phyloP scores from a whole-genome alignment of 2,113 vertebrate species.

The Perccottus glenii region DNA sequence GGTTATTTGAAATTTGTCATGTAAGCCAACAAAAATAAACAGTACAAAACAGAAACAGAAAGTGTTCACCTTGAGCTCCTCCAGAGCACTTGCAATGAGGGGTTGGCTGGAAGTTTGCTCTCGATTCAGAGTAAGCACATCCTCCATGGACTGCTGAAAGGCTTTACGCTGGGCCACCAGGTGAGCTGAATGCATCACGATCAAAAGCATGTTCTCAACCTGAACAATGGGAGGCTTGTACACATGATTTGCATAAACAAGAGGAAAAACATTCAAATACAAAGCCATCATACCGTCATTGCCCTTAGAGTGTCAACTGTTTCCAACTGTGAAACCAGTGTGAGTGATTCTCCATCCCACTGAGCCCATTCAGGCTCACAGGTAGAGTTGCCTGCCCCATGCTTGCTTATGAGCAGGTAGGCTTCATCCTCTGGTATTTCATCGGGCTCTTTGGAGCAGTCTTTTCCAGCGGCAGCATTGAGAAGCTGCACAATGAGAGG shows the following conservation, averaged over 20 bases:
- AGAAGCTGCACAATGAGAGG: conserved; percentile 90
- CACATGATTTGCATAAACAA: background rate
- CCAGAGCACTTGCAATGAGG: conserved; percentile 89
- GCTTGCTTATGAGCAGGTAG: conserved; percentile 92
- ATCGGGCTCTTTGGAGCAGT: conserved; percentile 93
- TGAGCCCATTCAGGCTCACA: conserved; percentile 78
- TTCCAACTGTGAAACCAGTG: conserved; percentile 91
- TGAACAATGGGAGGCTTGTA: conserved; percentile 54
- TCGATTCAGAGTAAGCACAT: conserved; percentile 85
- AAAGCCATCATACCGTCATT: conserved; percentile 83
- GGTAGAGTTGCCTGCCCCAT: conserved; percentile 70
- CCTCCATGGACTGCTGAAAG: conserved; percentile 92
- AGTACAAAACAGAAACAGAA: background rate
- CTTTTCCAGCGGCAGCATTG: conserved; percentile 92
- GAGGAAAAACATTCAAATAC: background rate
- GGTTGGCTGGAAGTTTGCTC: conserved; percentile 98
- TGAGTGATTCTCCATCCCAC: conserved; percentile 86
- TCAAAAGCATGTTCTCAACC: conserved; percentile 92
- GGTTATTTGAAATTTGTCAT: background rate
- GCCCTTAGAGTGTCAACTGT: conserved; percentile 89
- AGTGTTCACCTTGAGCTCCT: conserved; percentile 90
- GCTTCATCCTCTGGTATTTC: conserved; percentile 85
- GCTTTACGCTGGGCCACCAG: conserved; percentile 90
- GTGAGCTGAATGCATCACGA: conserved; percentile 93
- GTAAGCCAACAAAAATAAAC: background rate